phyloP scores from a whole-genome alignment of 2,888 invertebrate genomes.

The Thereva unica region DNA sequence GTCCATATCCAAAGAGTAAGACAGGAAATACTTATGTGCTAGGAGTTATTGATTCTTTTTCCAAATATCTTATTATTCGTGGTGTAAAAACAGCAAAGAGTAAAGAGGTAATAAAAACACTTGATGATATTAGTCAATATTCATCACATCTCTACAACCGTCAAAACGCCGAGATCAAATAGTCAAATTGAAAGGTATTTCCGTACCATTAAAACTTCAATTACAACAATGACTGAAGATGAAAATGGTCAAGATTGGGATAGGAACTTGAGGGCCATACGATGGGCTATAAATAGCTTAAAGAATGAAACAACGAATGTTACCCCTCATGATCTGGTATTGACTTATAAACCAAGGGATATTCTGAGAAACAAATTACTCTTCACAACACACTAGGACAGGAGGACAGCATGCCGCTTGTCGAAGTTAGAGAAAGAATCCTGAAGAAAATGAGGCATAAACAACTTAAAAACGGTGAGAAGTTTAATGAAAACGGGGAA shows the following conservation, averaged over 20 bases:
- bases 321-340: slow-evolving; percentile 29
- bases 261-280: slow-evolving; percentile 17
- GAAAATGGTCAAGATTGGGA: slow-evolving; percentile 36
- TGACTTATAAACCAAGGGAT: slow-evolving; percentile 25
- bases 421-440: slow-evolving; percentile 9
- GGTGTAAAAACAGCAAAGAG: slow-evolving; percentile 15
- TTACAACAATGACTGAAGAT: slow-evolving; percentile 29
- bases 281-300: slow-evolving; percentile 30
- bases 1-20: slow-evolving; percentile 38
- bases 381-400: slow-evolving; percentile 7
- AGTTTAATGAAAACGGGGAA: background rate
- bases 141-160: slow-evolving; percentile 36
- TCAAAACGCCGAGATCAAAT: slow-evolving; percentile 41
- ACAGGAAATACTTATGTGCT: slow-evolving; percentile 36
- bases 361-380: slow-evolving; percentile 11
- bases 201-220: slow-evolving; percentile 32
- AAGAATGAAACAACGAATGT: slow-evolving; percentile 24
- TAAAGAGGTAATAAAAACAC: slow-evolving; percentile 20
- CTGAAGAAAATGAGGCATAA: slow-evolving; percentile 11
- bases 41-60: slow-evolving; percentile 34
- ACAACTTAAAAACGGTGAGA: slow-evolving; percentile 1
- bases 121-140: slow-evolving; percentile 36
- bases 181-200: slow-evolving; percentile 43
- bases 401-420: slow-evolving; percentile 12
- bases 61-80: slow-evolving; percentile 37